Percentiles rank a stretch among this genome's conserved stretches.
Evolutionary conservation across 1,140 invertebrate species (phyloP).

Genomic region (Neodiprion virginianus): DNA sequence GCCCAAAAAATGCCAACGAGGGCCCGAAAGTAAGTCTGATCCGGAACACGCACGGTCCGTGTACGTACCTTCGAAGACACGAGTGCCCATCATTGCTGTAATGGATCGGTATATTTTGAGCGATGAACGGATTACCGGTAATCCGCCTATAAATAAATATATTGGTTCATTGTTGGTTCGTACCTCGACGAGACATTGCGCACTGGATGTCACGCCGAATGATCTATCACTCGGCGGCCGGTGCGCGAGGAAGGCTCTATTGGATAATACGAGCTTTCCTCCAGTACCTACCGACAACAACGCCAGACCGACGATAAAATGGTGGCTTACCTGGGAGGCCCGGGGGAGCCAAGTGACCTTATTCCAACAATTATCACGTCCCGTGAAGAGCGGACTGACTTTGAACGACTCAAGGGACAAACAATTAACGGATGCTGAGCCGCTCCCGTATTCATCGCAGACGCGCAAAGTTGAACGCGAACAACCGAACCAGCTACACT

Average conservation of each 20-base stretch:
- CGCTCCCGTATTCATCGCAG: no score
- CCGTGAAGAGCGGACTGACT: background rate
- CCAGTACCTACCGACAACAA: background rate
- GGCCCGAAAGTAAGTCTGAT: background rate
- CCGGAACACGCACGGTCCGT: background rate
- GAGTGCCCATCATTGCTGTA: constrained; percentile 13
- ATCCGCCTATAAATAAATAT: constrained; percentile 14
- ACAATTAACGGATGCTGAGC: no score
- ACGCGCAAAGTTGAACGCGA: no score
- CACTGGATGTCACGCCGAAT: constrained; percentile 9
- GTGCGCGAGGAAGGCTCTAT: background rate
- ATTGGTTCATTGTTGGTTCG: constrained; percentile 15
- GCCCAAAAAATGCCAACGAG: background rate
- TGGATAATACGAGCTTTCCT: background rate
- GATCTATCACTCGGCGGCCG: constrained; percentile 7
- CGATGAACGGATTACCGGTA: constrained; percentile 13
- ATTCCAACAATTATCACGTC: background rate
- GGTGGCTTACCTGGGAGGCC: background rate
- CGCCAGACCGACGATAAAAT: background rate
- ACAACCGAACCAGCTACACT: no score
- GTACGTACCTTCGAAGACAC: background rate
- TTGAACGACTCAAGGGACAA: background rate
- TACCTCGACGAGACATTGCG: constrained; percentile 6
- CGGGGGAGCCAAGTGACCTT: background rate
- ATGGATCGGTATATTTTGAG: constrained; percentile 17